Conservation (phyloP, 2,888 invertebrate species). For the Acanthoscelides obtectus region DNA sequence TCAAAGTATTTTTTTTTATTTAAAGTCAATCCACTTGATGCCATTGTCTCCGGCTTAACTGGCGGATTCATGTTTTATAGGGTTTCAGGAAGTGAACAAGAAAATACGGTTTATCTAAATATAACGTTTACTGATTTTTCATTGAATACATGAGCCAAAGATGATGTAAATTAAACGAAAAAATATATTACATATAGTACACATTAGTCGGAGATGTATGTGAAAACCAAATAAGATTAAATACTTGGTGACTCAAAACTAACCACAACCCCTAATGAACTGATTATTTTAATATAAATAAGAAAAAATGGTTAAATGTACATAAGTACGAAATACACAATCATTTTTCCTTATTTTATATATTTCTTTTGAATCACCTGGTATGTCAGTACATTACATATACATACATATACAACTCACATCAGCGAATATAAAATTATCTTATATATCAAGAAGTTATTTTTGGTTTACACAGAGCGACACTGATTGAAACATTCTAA, state of each 20-base stretch:
- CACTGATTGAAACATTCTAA: slow-evolving; percentile 1
- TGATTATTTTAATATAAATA: neutral
- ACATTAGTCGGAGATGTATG: neutral
- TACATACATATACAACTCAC: slow-evolving; percentile 35
- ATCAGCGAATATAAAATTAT: slow-evolving; percentile 19
- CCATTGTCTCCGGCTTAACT: too few species aligned
- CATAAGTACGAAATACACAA: too few species aligned
- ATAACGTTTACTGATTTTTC: slow-evolving; percentile 36
- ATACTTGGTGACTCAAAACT: neutral
- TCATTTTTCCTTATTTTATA: too few species aligned
- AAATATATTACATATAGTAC: neutral
- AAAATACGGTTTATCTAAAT: slow-evolving; percentile 28
- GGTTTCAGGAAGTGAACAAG: neutral
- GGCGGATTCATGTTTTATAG: too few species aligned
- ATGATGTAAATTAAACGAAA: neutral
- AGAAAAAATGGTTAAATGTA: neutral
- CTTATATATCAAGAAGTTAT: slow-evolving; percentile 24
- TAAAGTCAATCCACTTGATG: too few species aligned
- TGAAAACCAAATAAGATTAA: neutral
- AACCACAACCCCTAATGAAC: neutral
- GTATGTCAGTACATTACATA: slow-evolving; percentile 32
- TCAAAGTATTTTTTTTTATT: too few species aligned
- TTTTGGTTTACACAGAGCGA: slow-evolving; percentile 28
- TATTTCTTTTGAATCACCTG: neutral
- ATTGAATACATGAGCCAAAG: slow-evolving; percentile 26